phyloP scores from a whole-genome alignment of 2,797 vertebrate species.

The Ictinia mississippiensis region DNA sequence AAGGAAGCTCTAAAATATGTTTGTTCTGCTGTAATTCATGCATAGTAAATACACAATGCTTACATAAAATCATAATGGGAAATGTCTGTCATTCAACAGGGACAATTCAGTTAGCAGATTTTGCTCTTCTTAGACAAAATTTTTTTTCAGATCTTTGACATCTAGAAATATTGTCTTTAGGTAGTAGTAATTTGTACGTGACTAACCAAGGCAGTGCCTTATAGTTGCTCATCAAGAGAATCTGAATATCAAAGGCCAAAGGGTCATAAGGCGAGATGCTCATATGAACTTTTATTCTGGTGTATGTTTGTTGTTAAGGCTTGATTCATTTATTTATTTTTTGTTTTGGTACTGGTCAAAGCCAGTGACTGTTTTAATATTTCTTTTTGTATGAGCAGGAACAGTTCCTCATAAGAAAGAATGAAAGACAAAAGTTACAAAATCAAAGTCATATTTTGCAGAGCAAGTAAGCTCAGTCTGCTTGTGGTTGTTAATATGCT shows the following conservation, averaged over 20 bases:
- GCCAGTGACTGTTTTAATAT: neutral
- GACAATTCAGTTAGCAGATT: neutral
- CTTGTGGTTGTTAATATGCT: neutral
- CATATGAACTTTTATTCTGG: neutral
- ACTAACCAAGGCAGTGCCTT: neutral
- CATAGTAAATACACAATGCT: neutral
- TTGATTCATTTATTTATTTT: neutral
- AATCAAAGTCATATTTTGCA: neutral
- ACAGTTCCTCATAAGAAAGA: neutral
- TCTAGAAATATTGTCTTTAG: neutral
- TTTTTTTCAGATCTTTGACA: neutral
- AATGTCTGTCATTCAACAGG: neutral
- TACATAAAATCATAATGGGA: neutral
- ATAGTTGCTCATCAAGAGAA: neutral
- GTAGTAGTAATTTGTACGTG: neutral
- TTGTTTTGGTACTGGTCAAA: neutral
- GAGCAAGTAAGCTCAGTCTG: neutral
- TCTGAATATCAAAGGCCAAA: neutral
- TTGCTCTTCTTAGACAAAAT: neutral
- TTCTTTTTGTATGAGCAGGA: neutral
- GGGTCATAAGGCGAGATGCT: neutral
- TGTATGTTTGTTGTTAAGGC: neutral
- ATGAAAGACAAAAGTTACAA: neutral
- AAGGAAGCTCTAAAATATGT: neutral
- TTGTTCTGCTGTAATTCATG: neutral